Conservation (phyloP, 2,113 vertebrate genomes). For the Coreoperca whiteheadi region DNA sequence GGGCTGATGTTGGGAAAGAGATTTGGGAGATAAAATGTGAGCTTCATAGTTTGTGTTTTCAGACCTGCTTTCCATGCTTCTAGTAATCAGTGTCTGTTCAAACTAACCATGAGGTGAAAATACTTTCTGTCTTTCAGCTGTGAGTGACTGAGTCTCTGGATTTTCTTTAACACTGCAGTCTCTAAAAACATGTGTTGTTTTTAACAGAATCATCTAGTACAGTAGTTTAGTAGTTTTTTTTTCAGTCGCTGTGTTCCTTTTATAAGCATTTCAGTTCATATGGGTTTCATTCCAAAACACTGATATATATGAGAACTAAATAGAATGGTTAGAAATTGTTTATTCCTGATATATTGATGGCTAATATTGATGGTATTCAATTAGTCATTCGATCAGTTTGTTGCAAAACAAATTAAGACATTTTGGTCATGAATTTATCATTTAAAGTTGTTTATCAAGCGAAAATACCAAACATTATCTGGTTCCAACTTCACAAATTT, state of each 20-base stretch:
- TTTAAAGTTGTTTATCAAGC: neutral
- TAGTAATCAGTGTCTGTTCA: conserved; percentile 9
- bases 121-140: conserved; percentile 1
- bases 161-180: neutral
- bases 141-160: neutral
- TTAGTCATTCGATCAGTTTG: neutral
- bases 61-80: neutral
- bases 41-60: neutral
- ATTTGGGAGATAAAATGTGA: neutral
- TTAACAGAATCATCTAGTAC: neutral
- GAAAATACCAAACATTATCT: neutral
- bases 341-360: neutral
- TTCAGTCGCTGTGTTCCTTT: conserved; percentile 12
- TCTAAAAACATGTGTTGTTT: conserved; percentile 17
- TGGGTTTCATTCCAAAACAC: conserved; percentile 29
- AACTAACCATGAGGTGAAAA: conserved; percentile 12
- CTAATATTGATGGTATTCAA: neutral
- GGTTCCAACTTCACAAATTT: neutral
- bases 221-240: neutral
- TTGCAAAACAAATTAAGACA: neutral
- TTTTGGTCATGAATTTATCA: neutral
- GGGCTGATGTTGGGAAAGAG: neutral
- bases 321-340: neutral
- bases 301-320: neutral
- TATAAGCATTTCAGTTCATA: neutral